Evolutionary conservation across 1,140 invertebrate species (phyloP), one percentile per base, ranked within the genome.

Genomic region (Lycorma delicatula): DNA sequence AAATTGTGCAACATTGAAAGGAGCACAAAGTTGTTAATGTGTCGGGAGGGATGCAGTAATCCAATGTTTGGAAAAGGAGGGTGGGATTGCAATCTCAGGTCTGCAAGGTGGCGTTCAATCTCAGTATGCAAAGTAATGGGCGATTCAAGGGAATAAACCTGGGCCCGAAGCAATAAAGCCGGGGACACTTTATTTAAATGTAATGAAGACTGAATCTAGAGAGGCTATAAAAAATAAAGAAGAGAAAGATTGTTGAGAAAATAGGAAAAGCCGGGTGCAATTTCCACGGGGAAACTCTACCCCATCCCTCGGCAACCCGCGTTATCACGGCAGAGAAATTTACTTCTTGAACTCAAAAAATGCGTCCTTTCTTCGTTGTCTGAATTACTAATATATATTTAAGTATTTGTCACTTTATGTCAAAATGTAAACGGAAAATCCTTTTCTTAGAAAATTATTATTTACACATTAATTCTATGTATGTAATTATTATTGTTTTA

Each of bases 1-100:
- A 44, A 44, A 44, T 44, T 44, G 41, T 44, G 41, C 41, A 44
- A 44, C 41, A 44, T 44, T 44, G 41, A 44, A 44, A 44, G 41
- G 6, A 11, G 16, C 16, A 18, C 18, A 22, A 18, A 44, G 18
- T 44, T 44, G 41, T 20, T 44, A 22, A 22, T 18, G 13, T 6
- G 23, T 16, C 7, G 41, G 41, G 23, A 22, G 16, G 41, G 41
- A 20, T 44, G 7, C 41, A 44, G 41, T 44, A 44, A 44, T 44
- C 41, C 41, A n/a, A n/a, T n/a, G n/a, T n/a, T n/a, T n/a, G n/a
- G n/a, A n/a, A n/a, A n/a, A n/a, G n/a, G 41, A 20, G 41, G 23
- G n/a, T 11, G 41, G 41, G 41, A 44, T 44, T 44, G 41, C 41
- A 18, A 44, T 44, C 41, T 41, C 12, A 20, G 3, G 36, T 20